Base-by-base conservation (phyloP, 1,140 invertebrate species). In the Glomeris maerens region DNA sequence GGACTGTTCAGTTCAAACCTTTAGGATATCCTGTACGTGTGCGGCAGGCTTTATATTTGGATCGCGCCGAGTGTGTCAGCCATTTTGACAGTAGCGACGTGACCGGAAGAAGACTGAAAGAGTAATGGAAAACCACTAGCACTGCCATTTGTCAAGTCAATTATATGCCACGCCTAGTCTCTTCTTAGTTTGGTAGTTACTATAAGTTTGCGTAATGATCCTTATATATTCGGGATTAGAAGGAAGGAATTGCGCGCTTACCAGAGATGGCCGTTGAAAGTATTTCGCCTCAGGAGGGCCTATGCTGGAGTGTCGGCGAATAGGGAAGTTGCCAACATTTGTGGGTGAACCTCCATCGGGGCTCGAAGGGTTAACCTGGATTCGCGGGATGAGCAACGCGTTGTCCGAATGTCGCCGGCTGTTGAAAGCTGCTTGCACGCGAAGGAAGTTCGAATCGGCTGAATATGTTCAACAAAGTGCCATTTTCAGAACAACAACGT, bases 381-480 rank as follows among this genome's bases (percentile, higher is more conserved):
- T 90, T 10, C 86, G 84, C 23, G 87, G 84, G 78, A 88, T 88
- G 46, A 68, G 62, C 57, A 92, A 69, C 22, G 85, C 88, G 66
- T 91, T 92, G 67, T 93, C 88, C 2, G 86, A 91, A 22, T 91
- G 74, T 28, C 88, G 79, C 42, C 87, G 78, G 62, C 79, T 87
- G 3, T 65, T 66, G 20, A 84, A 79, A 2, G 78, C 77, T 60
- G 79, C 85, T 31, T 77, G 76, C 2, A 92, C 87, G 38, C 83
- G 76, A 60, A 92, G 70, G 68, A 88, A 85, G 67, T 90, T 89
- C 61, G 79, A 83, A 62, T 90, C 86, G 21, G 83, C 81, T 26
- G 81, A 80, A 21, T 81, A 81, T 0, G 81, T 77, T 1, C 80
- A 39, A 50, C 29, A 20, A 52, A 28, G 26, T 3, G 22, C 25